Conservation (phyloP, 1,140 invertebrate species). For the Calephelis nemesis region DNA sequence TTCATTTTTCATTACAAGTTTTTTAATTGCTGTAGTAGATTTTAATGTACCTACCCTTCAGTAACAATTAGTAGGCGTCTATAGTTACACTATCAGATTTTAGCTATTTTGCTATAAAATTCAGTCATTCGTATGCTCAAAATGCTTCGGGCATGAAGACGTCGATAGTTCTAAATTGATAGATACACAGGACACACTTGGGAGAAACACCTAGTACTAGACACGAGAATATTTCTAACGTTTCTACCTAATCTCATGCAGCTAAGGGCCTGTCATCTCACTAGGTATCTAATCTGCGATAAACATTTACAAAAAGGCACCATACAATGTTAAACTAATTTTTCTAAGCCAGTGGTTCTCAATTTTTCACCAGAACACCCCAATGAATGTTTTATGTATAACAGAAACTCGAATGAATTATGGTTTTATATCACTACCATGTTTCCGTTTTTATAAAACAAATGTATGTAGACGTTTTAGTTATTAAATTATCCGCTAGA, state of each 20-base stretch:
- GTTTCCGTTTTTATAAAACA: too few relatives aligned
- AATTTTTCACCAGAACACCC: too few relatives aligned
- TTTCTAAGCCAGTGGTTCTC: not conserved
- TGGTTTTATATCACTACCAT: too few relatives aligned
- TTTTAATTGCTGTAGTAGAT: too few relatives aligned
- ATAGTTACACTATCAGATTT: not conserved
- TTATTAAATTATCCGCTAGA: too few relatives aligned
- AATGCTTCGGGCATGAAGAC: slow-evolving; percentile 45
- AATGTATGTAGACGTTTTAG: too few relatives aligned
- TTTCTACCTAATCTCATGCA: not conserved
- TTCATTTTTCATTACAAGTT: too few relatives aligned
- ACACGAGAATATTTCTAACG: slow-evolving; percentile 25
- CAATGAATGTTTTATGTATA: too few relatives aligned
- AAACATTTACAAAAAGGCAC: not conserved
- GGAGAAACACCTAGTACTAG: slow-evolving; percentile 18
- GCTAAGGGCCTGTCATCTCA: not conserved
- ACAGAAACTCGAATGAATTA: too few relatives aligned
- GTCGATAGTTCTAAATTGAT: slow-evolving; percentile 18
- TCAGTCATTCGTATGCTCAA: slow-evolving; percentile 46
- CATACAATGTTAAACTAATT: not conserved
- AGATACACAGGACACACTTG: slow-evolving; percentile 19
- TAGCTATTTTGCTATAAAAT: not conserved
- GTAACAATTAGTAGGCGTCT: not conserved
- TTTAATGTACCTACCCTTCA: not conserved
- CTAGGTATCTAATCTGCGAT: not conserved